Evolutionary conservation across 2,888 invertebrate genomes (phyloP).

Genomic region (Junonia oenone): DNA sequence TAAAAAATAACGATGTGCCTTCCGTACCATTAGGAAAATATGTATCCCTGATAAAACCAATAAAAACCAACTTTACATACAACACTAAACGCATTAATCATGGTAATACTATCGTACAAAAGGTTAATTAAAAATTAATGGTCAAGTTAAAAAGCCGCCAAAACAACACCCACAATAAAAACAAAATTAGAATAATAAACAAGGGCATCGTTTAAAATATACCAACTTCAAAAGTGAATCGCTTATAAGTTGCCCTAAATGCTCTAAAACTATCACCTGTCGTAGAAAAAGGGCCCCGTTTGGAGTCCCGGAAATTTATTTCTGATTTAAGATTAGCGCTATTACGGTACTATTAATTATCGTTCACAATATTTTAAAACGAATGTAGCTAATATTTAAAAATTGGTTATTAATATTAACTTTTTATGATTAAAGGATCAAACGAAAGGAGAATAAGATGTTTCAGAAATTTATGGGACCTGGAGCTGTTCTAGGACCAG

Average conservation of each 20-base stretch:
- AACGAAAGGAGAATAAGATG: too few relatives aligned
- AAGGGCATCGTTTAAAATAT: conserved; percentile 21
- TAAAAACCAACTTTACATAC: conserved; percentile 19
- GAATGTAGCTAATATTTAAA: too few relatives aligned
- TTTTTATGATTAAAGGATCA: not conserved
- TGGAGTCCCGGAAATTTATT: not conserved
- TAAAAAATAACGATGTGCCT: not conserved
- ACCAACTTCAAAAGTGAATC: conserved; percentile 21
- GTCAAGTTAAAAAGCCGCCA: conserved; percentile 19
- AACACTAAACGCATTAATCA: conserved; percentile 24
- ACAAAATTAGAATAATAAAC: conserved; percentile 26
- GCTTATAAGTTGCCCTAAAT: conserved; percentile 25
- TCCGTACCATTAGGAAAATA: conserved; percentile 11
- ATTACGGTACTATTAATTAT: not conserved
- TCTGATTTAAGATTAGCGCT: not conserved
- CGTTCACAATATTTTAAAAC: not conserved
- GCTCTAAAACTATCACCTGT: conserved; percentile 25
- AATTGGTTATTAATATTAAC: too few relatives aligned
- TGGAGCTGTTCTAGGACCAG: too few relatives aligned
- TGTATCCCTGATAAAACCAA: conserved; percentile 4
- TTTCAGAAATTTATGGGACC: too few relatives aligned
- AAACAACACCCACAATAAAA: conserved; percentile 24
- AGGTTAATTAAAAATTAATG: conserved; percentile 27
- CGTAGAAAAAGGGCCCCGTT: conserved; percentile 13
- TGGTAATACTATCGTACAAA: conserved; percentile 18